Conservation (phyloP, 2,888 invertebrate genomes). For the Eupithecia tripunctaria region DNA sequence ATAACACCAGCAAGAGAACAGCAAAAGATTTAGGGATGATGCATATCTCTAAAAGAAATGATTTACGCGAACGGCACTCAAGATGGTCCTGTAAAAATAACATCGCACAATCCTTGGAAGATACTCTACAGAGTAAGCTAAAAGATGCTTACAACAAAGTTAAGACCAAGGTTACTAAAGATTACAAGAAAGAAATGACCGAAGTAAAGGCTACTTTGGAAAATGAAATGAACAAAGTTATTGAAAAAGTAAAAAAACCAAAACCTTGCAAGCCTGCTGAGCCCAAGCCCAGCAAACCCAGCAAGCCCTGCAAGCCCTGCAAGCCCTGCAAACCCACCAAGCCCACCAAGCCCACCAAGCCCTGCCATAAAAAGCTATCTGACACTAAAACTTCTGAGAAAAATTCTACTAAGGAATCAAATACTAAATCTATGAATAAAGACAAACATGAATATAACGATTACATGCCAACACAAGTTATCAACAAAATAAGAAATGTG, state of each 20-base stretch:
- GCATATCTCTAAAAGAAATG: constrained; percentile 13
- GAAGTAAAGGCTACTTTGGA: constrained; percentile 45
- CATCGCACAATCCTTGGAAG: constrained; percentile 53
- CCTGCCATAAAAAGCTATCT: not conserved
- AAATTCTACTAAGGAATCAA: not conserved
- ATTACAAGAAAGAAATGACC: constrained; percentile 50
- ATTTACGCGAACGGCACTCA: constrained; percentile 32
- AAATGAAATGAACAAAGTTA: constrained; percentile 16
- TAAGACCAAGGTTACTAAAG: constrained; percentile 57
- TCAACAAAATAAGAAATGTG: not conserved
- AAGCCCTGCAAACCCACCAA: not conserved
- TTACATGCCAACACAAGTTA: constrained; percentile 8
- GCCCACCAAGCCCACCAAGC: not conserved
- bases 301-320: not conserved
- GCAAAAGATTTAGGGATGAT: constrained; percentile 21
- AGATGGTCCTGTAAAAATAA: constrained; percentile 52
- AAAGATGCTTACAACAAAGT: constrained; percentile 57
- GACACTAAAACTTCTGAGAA: not conserved
- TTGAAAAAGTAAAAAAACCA: constrained; percentile 1
- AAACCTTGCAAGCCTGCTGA: not conserved
- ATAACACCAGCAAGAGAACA: constrained; percentile 39
- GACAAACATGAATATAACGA: not conserved
- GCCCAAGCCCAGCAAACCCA: not conserved
- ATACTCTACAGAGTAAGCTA: constrained; percentile 55
- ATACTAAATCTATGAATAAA: not conserved